Base-by-base conservation (phyloP, 2,113 vertebrate species). In the Barbus barbus region DNA sequence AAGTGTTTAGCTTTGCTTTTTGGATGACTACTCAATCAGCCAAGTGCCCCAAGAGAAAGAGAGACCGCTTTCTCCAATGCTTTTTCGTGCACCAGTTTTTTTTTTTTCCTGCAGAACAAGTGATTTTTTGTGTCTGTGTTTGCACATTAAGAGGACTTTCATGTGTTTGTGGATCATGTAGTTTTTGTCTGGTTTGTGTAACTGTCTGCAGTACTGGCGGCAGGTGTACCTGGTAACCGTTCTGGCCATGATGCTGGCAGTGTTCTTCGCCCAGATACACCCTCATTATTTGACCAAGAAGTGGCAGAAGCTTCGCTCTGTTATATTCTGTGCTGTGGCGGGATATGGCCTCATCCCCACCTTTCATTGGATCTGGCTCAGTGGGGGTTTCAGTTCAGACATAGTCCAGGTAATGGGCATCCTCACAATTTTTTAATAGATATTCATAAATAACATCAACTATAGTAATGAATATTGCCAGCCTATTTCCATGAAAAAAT, bases 221-320 rank as follows among this genome's bases (percentile, higher is more conserved):
- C 97, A 98, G 89, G 95, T 99, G 0, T 99, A 99, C 87, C 78
- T 99, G 90, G 93, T 99, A 92, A 96, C 94, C 1, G 97, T 98
- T 79, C 94, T 98, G 71, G 97, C 96, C 7, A 93, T 95, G 97
- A 96, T 98, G 90, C 87, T 98, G 91, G 96, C 96, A 1, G 95
- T 98, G 14, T 99, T 99, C 91, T 97, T 98, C 60, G 97, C 97
- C 14, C 98, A 98, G 93, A 98, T 98, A 78, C 97, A 98, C 48
- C 97, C 97, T 72, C 96, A 87, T 88, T 98, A 97, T 93, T 95
- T 97, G 91, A 96, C 95, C 0, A 96, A 97, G 79, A 96, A 96
- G 90, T 98, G 97, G 97, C 95, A 96, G 89, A 94, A 94, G 78
- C 93, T 97, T 58, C 97, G 96, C 79, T 96, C 95, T 0, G 5